phyloP scores from a whole-genome alignment of 2,888 invertebrate genomes.

The Liopterus haemorrhoidalis region DNA sequence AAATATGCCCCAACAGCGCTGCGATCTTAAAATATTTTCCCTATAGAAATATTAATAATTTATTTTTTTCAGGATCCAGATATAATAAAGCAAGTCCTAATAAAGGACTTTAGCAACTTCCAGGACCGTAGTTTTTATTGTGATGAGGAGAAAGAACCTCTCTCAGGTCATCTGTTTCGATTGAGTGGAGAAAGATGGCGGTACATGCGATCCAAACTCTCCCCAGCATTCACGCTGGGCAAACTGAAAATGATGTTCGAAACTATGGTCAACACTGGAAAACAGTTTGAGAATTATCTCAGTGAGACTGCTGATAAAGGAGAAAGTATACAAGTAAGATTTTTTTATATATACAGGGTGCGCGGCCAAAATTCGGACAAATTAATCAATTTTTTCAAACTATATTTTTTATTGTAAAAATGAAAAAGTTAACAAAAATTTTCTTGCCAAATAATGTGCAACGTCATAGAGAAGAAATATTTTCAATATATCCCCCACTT shows the following conservation, averaged over 20 bases:
- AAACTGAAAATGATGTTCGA: conserved; percentile 57
- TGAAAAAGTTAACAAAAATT: too few species aligned
- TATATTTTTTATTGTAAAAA: too few species aligned
- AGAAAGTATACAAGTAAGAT: too few species aligned
- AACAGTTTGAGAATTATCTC: conserved; percentile 12
- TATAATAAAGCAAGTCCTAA: conserved; percentile 35
- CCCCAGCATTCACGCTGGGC: conserved; percentile 57
- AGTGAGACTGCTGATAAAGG: too few species aligned
- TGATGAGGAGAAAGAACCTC: conserved; percentile 52
- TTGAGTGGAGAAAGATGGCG: conserved; percentile 53
- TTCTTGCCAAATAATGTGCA: too few species aligned
- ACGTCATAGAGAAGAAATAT: too few species aligned
- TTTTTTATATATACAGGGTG: too few species aligned
- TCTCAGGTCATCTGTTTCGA: conserved; percentile 52
- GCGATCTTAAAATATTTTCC: too few species aligned
- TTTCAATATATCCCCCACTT: too few species aligned
- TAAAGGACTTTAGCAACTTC: conserved; percentile 38
- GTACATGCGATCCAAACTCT: conserved; percentile 51
- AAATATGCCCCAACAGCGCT: too few species aligned
- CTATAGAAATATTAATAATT: not conserved
- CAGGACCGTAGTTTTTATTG: conserved; percentile 52
- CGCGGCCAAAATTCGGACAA: too few species aligned
- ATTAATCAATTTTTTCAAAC: too few species aligned
- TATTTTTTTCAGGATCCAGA: conserved; percentile 32
- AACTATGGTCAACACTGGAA: conserved; percentile 17